Base-by-base conservation (phyloP, 2,797 vertebrate genomes). In the Poeciliopsis presidionis region DNA sequence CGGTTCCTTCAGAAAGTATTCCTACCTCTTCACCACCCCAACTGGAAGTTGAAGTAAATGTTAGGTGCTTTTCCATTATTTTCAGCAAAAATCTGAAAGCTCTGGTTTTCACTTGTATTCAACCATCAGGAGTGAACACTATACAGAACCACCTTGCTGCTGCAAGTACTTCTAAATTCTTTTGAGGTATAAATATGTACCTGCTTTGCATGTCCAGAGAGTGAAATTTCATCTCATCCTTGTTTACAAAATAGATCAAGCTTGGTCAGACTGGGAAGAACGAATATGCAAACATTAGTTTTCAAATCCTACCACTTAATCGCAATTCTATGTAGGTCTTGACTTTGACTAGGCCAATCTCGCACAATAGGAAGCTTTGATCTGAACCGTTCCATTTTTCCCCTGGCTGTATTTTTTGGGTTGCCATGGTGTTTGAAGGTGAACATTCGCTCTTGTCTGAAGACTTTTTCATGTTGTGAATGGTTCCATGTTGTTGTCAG, bases 1-100 rank as follows among this genome's bases (percentile, higher is more conserved):
- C 25, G 81, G 71, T 45, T 41, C 47, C 14, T 78, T 84, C 39
- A 18, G 18, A 74, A 28, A 86, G 53, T 47, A 47, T 51, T 72
- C 49, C 12, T 13, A 6, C 1, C 16, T 11, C 11, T 51, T 33
- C 7, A 72, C 16, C 49, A 67, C 63, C 63, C 12, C 20, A 67
- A 67, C 4, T 67, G 63, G 20, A 67, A 67, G 20, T 22, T 20
- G 20, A 67, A 41, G 61, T 39, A 39, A 67, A 39, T 22, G 9
- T 1, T 25, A 9, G 18, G 36, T 41, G 36, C 36, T 41, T 67
- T 65, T 25, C 33, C 30, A 39, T 22, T 36, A 25, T 57, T 57
- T 13, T 28, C n/a, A 39, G 20, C 33, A 9, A 22, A 25, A 41
- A 67, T 22, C 18, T 25, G 36, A 69, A 43, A n/a, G 22, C 12